A percentile compares a stretch with the other conserved stretches of the same genome.
These are phyloP conservation scores for Lepidothrix coronata DNA, from an alignment of 2,113 vertebrate genomes.

Conservation along the genomic window DNA sequence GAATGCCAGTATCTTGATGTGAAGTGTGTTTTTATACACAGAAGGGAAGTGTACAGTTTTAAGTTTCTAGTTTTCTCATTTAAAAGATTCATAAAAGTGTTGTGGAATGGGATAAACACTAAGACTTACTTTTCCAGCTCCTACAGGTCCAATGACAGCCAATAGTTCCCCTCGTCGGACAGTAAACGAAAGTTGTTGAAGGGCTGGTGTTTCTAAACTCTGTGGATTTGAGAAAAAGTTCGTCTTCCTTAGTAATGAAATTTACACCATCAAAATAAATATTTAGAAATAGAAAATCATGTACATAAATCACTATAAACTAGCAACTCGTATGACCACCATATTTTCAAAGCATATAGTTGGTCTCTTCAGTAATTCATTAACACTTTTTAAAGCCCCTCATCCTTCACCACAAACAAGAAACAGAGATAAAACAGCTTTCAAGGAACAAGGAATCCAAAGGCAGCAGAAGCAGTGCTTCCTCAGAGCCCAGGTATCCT, in stretches of 20 bases:
- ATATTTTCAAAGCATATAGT: neutral
- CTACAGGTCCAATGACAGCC: conserved; percentile 91
- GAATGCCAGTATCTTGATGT: neutral
- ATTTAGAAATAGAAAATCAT: neutral
- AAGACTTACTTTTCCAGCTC: conserved; percentile 89
- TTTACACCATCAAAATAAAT: neutral
- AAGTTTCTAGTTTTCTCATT: neutral
- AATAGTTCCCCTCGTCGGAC: conserved; percentile 84
- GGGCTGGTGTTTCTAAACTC: conserved; percentile 81
- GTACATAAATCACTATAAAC: neutral
- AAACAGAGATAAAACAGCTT: neutral
- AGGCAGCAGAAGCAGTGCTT: neutral
- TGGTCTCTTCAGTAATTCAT: neutral
- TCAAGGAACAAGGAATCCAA: neutral
- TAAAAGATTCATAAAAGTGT: neutral
- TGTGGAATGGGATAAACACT: neutral
- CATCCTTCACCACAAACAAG: neutral
- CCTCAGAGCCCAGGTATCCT: neutral
- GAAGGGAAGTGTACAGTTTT: neutral
- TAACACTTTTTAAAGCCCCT: neutral
- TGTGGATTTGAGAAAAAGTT: conserved; percentile 47
- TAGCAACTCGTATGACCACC: neutral
- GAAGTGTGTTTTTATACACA: neutral
- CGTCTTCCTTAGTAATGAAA: neutral
- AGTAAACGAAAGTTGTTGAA: conserved; percentile 83